These are phyloP conservation scores for Leucoma salicis DNA, from an alignment of 2,888 invertebrate species.

Conservation along the genomic window DNA sequence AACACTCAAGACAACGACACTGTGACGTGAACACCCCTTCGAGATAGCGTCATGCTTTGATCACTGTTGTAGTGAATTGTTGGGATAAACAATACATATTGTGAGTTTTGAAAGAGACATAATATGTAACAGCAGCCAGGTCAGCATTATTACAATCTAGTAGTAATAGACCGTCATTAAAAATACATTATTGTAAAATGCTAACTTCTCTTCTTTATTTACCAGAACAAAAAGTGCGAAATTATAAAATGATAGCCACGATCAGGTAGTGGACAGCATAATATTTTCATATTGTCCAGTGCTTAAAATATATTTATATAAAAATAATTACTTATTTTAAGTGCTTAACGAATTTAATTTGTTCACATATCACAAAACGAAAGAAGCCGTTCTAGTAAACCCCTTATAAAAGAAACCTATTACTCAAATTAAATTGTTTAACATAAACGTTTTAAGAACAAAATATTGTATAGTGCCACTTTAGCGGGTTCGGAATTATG, in stretches of 20 bases:
- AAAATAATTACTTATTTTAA: too few species aligned
- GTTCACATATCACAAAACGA: too few species aligned
- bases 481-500: slow-evolving; percentile 37
- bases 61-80: slow-evolving; percentile 43
- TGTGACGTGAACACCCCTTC: slow-evolving; percentile 54
- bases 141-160: slow-evolving; percentile 13
- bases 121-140: slow-evolving; percentile 8
- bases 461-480: slow-evolving; percentile 35
- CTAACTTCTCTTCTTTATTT: too few species aligned
- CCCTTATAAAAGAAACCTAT: slow-evolving; percentile 17
- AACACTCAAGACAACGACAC: slow-evolving; percentile 55
- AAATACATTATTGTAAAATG: too few species aligned
- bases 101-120: slow-evolving; percentile 20
- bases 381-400: too few species aligned
- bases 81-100: slow-evolving; percentile 48
- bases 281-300: too few species aligned
- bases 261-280: too few species aligned
- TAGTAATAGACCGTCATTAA: not conserved
- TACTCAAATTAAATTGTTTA: slow-evolving; percentile 43
- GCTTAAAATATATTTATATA: too few species aligned
- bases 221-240: too few species aligned
- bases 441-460: slow-evolving; percentile 52
- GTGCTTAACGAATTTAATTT: too few species aligned
- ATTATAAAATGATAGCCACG: too few species aligned
- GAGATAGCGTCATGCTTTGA: slow-evolving; percentile 60